Base-by-base conservation (phyloP, 2,888 invertebrate species). In the Dinocampus coccinellae region DNA sequence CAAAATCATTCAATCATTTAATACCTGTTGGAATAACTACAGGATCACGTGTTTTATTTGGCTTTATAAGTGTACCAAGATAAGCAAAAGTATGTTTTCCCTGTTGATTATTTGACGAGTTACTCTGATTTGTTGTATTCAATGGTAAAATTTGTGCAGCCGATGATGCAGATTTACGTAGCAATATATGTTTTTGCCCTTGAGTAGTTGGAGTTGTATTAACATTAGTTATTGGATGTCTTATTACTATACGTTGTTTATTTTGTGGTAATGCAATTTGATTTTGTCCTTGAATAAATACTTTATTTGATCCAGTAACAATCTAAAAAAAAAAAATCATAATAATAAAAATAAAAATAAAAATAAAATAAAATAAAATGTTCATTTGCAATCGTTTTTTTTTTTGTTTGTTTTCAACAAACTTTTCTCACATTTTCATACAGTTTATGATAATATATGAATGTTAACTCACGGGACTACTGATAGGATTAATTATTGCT, bases 71-170 rank as follows among this genome's bases (percentile, higher is more conserved):
- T 24, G 85, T 88, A 16, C 85, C 85, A 29, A 88, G 78, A 79
- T 86, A 88, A 1, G 88, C 86, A 73, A 87, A 84, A 2, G 87
- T 83, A 73, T 87, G 87, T 73, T 88, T 88, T 64, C 83, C 84
- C 33, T 82, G 66, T 66, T 82, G 83, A 16, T 82, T 80, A 73
- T 83, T 82, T 13, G 79, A 70, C 34, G 80, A 81, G 78, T 79
- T 85, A 42, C 81, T 80, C 70, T 83, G 81, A 53, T 82, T 36
- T 62, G 36, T 70, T 11, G 85, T 77, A 76, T 79, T 83, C 57
- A 87, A 73, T 47, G 86, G 86, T 72, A 87, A 80, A 60, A 87
- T 87, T 79, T 87, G 87, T 65, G 87, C 85, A 58, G 84, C 79
- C 26, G 87, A 81, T 11, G 83, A 73, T 57, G 81, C 82, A 13